phyloP scores from a whole-genome alignment of 2,888 invertebrate genomes.

The Empis livida region DNA sequence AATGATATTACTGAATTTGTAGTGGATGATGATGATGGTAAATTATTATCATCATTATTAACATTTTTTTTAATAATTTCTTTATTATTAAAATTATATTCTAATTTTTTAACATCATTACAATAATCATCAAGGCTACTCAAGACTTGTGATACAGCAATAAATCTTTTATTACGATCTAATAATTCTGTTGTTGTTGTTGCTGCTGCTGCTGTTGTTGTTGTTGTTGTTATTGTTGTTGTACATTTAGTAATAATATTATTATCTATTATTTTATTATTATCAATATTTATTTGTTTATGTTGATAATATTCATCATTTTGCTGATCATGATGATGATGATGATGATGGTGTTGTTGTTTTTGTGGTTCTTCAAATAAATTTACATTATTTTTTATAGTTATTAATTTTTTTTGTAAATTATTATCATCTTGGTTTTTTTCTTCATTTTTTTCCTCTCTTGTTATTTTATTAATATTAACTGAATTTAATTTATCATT shows the following conservation, averaged over 20 bases:
- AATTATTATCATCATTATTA: background rate
- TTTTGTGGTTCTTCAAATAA: too few relatives aligned
- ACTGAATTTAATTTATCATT: constrained; percentile 1
- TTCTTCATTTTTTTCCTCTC: background rate
- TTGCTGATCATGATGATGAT: too few relatives aligned
- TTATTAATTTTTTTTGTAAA: too few relatives aligned
- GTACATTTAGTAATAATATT: constrained; percentile 2
- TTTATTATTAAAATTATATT: constrained; percentile 2
- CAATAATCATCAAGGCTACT: constrained; percentile 48
- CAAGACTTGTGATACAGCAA: constrained; percentile 49
- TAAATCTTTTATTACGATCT: constrained; percentile 31
- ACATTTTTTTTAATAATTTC: too few relatives aligned
- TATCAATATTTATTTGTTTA: too few relatives aligned
- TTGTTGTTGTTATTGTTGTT: constrained; percentile 16
- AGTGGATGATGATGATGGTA: constrained; percentile 1
- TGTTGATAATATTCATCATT: too few relatives aligned
- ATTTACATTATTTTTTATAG: too few relatives aligned
- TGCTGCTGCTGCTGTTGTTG: constrained; percentile 23
- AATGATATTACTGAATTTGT: too few relatives aligned
- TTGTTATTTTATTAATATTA: background rate
- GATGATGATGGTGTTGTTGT: too few relatives aligned
- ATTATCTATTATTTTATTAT: constrained; percentile 7
- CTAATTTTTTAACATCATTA: constrained; percentile 27
- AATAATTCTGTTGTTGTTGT: constrained; percentile 7
- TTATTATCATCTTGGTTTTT: constrained; percentile 18